Percentiles rank a stretch among this genome's conserved stretches.
Evolutionary conservation across 2,113 vertebrate genomes (phyloP).

Genomic region (Scophthalmus maximus): DNA sequence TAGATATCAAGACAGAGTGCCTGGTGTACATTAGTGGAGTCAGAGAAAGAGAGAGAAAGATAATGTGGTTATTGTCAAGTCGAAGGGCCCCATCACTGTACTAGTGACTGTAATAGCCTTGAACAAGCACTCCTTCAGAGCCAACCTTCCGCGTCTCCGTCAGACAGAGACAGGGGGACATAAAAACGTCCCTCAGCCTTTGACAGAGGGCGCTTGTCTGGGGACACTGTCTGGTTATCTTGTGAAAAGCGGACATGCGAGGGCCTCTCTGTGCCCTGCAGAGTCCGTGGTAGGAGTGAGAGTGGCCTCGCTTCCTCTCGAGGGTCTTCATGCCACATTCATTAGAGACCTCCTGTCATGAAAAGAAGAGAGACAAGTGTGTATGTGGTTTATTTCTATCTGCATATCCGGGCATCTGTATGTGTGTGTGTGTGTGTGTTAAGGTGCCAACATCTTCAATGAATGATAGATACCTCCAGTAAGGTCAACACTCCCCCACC

Average conservation of each 20-base stretch:
- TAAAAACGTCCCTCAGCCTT: slow-evolving; percentile 61
- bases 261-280: slow-evolving; percentile 51
- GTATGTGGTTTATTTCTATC: slow-evolving; percentile 24
- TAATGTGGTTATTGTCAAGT: slow-evolving; percentile 70
- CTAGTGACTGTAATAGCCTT: slow-evolving; percentile 54
- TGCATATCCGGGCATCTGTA: slow-evolving; percentile 13
- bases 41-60: slow-evolving; percentile 39
- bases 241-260: slow-evolving; percentile 59
- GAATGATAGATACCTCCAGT: slow-evolving; percentile 69
- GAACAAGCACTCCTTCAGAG: slow-evolving; percentile 67
- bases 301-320: slow-evolving; percentile 65
- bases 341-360: slow-evolving; percentile 64
- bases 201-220: slow-evolving; percentile 71
- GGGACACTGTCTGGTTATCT: slow-evolving; percentile 67
- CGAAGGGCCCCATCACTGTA: slow-evolving; percentile 59
- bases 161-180: slow-evolving; percentile 53
- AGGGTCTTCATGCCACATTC: slow-evolving; percentile 59
- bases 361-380: slow-evolving; percentile 41
- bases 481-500: slow-evolving; percentile 53
- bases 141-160: slow-evolving; percentile 46
- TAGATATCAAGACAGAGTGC: slow-evolving; percentile 62
- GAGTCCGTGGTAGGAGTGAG: slow-evolving; percentile 40
- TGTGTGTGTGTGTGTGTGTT: slow-evolving; percentile 34
- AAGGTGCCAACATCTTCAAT: slow-evolving; percentile 67
- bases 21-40: slow-evolving; percentile 59